Evolutionary conservation across 2,113 vertebrate species (phyloP).

Genomic region (Pluvianellus socialis): DNA sequence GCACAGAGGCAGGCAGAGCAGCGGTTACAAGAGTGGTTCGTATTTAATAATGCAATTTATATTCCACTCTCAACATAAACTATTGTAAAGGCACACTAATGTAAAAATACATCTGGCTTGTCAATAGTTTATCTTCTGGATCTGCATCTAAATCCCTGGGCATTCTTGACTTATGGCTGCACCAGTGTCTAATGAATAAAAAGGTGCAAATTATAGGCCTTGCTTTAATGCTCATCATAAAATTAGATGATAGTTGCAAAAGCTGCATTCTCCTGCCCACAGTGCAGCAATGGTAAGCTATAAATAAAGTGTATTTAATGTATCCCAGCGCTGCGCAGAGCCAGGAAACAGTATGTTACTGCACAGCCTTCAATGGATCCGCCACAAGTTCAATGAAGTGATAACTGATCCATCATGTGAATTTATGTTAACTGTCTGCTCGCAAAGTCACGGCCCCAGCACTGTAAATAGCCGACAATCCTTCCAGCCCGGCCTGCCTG

Average conservation of each 20-base stretch:
- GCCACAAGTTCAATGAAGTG: slow-evolving; percentile 84
- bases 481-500: slow-evolving; percentile 74
- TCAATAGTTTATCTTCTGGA: slow-evolving; percentile 86
- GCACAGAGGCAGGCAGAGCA: slow-evolving; percentile 28
- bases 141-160: slow-evolving; percentile 82
- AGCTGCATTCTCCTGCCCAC: slow-evolving; percentile 81
- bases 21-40: slow-evolving; percentile 69
- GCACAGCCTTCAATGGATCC: slow-evolving; percentile 79
- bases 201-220: slow-evolving; percentile 84
- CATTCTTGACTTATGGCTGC: slow-evolving; percentile 83
- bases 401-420: slow-evolving; percentile 85
- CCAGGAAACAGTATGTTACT: slow-evolving; percentile 76
- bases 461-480: slow-evolving; percentile 80
- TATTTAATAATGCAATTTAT: slow-evolving; percentile 89
- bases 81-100: slow-evolving; percentile 85
- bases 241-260: slow-evolving; percentile 85
- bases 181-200: slow-evolving; percentile 86
- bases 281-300: slow-evolving; percentile 70
- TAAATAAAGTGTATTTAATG: slow-evolving; percentile 89
- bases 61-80: slow-evolving; percentile 86
- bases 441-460: slow-evolving; percentile 80
- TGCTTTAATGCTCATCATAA: slow-evolving; percentile 86
- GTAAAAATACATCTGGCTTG: slow-evolving; percentile 88
- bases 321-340: slow-evolving; percentile 74
- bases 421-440: slow-evolving; percentile 87